These are phyloP conservation scores for Labeo catla DNA, from an alignment of 2,113 vertebrate genomes.

Conservation along the genomic window DNA sequence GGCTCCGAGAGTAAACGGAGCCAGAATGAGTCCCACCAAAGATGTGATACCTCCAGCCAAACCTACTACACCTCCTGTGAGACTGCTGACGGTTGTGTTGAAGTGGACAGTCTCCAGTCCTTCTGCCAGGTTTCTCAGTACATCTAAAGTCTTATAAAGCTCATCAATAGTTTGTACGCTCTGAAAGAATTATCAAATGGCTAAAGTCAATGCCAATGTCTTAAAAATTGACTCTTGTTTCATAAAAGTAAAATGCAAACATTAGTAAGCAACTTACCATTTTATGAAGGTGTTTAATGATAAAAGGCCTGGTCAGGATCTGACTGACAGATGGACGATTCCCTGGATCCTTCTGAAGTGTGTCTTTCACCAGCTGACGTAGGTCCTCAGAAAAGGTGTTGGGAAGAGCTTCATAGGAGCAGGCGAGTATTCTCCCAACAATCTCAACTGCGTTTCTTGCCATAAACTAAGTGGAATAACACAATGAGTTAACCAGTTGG, in stretches of 20 bases:
- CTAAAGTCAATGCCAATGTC: no score
- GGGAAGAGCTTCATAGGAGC: conserved; percentile 27
- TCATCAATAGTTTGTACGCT: not conserved
- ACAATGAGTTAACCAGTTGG: not conserved
- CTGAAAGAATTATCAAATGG: not conserved
- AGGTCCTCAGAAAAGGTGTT: conserved; percentile 33
- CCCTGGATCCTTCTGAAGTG: conserved; percentile 20
- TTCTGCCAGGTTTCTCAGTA: conserved; percentile 32
- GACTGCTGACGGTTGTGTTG: conserved; percentile 53
- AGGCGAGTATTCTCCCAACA: not conserved
- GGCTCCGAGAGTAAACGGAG: conserved; percentile 57
- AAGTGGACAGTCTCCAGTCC: conserved; percentile 52
- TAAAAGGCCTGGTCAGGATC: conserved; percentile 39
- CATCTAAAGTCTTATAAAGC: conserved; percentile 13
- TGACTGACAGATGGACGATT: conserved; percentile 18
- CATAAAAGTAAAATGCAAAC: not conserved
- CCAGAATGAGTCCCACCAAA: conserved; percentile 48
- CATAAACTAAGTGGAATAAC: not conserved
- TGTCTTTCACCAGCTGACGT: conserved; percentile 5
- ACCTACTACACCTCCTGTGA: conserved; percentile 55
- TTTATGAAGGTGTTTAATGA: conserved; percentile 21
- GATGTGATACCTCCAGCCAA: conserved; percentile 56
- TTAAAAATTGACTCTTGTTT: no score
- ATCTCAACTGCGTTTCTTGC: not conserved
- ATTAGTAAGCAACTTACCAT: conserved; percentile 3